These are phyloP conservation scores for Galerucella pusilla DNA, from an alignment of 2,888 invertebrate species.

Conservation along the genomic window DNA sequence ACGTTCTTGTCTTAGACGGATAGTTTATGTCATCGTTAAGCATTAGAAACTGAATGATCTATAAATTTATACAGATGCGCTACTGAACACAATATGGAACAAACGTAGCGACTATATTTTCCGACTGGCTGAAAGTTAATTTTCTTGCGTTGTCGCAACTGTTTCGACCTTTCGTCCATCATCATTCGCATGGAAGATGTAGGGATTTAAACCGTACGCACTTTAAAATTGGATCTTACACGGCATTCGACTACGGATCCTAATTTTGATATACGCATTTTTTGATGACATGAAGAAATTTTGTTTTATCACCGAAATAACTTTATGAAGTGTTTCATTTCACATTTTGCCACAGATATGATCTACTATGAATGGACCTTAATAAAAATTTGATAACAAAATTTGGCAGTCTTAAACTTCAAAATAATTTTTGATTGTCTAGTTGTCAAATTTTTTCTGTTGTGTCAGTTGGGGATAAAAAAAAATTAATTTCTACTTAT, in stretches of 20 bases:
- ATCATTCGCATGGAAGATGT: slow-evolving; percentile 60
- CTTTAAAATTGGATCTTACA: slow-evolving; percentile 51
- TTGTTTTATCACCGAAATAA: neutral
- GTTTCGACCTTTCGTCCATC: slow-evolving; percentile 57
- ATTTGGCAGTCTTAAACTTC: too few species aligned
- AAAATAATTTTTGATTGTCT: too few species aligned
- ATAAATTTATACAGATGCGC: slow-evolving; percentile 41
- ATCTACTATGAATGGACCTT: too few species aligned
- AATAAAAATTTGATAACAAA: too few species aligned
- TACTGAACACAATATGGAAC: slow-evolving; percentile 51
- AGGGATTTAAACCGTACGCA: slow-evolving; percentile 56
- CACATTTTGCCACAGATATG: too few species aligned
- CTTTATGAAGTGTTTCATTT: too few species aligned
- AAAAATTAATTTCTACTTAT: too few species aligned
- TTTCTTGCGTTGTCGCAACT: slow-evolving; percentile 61
- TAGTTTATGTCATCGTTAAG: neutral
- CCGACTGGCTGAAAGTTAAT: slow-evolving; percentile 63
- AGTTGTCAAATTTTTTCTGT: too few species aligned
- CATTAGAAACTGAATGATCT: slow-evolving; percentile 25
- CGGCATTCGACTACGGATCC: slow-evolving; percentile 33
- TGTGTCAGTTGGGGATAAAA: too few species aligned
- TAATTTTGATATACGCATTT: slow-evolving; percentile 32
- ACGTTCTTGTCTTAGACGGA: too few species aligned
- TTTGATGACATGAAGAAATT: neutral
- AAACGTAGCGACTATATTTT: slow-evolving; percentile 60